Base-by-base conservation (phyloP, 2,113 vertebrate genomes). In the Geothlypis trichas region DNA sequence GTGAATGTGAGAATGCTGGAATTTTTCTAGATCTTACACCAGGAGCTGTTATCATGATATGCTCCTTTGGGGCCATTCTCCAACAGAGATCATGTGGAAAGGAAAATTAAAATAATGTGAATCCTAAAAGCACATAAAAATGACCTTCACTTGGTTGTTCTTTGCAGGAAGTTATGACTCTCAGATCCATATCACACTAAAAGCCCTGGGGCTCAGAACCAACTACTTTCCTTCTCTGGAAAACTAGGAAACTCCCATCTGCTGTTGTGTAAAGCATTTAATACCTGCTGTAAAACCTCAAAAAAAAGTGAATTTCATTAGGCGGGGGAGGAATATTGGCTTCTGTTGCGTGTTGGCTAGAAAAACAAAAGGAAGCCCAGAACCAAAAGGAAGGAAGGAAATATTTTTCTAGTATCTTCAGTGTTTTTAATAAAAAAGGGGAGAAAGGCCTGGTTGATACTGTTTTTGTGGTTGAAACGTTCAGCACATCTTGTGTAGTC, bases 61-160 rank as follows among this genome's bases (percentile, higher is more conserved):
- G 57, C n/a, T 96, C 23, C 83, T 81, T 51, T 54, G 63, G 54
- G 74, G 47, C 46, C 4, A 3, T 90, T 96, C 92, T 89, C 69
- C 77, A 93, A 66, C 41, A 82, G 76, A 41, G 41, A n/a, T 87
- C 16, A n/a, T 2, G 19, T 92, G 83, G 26, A 90, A 95, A 82
- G 54, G 80, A 92, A 84, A 90, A 89, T 75, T 27, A 69, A 92
- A 95, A 75, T 84, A 73, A 92, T 12, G 84, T 13, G 10, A 89
- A 87, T 95, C 80, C 68, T 82, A 62, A 77, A 92, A 71, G 3
- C 23, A 37, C 54, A 18, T 94, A 37, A 54, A 86, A 93, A 66
- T 92, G 73, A 94, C 92, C 92, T 93, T 94, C 57, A 51, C 39
- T 84, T 42, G 61, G 54, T 90, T 93, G 68, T 88, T 89, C 76